A percentile compares a stretch with the other conserved stretches of the same genome.
These are phyloP conservation scores for Formica exsecta DNA, from an alignment of 1,140 invertebrate species.

Conservation along the genomic window DNA sequence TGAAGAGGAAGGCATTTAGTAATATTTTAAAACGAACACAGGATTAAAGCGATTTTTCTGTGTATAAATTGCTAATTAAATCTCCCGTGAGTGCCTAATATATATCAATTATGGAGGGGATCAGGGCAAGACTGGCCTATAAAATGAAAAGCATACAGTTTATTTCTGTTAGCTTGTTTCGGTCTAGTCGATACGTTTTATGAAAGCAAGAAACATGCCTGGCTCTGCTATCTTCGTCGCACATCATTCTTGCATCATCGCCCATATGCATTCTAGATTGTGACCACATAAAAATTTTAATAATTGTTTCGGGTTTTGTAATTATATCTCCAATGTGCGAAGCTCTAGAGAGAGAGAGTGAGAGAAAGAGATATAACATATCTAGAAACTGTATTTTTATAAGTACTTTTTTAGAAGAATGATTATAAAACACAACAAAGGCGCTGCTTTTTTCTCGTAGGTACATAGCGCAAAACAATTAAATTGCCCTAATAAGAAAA, in stretches of 20 bases:
- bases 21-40: slow-evolving; percentile 46
- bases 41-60: slow-evolving; percentile 53
- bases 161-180: slow-evolving; percentile 71
- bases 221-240: slow-evolving; percentile 54
- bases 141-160: slow-evolving; percentile 70
- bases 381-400: slow-evolving; percentile 79
- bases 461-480: slow-evolving; percentile 72
- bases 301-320: slow-evolving; percentile 70
- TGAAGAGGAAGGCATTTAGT: slow-evolving; percentile 82
- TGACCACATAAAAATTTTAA: slow-evolving; percentile 74
- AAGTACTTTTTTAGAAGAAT: slow-evolving; percentile 72
- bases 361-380: slow-evolving; percentile 54
- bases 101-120: slow-evolving; percentile 73
- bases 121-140: slow-evolving; percentile 78
- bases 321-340: slow-evolving; percentile 72
- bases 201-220: slow-evolving; percentile 52
- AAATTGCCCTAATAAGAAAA: slow-evolving; percentile 69
- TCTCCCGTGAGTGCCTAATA: slow-evolving; percentile 71
- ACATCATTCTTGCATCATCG: slow-evolving; percentile 54
- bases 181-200: slow-evolving; percentile 64
- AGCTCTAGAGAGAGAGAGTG: slow-evolving; percentile 36
- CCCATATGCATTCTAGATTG: slow-evolving; percentile 65
- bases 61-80: slow-evolving; percentile 63
- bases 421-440: slow-evolving; percentile 67
- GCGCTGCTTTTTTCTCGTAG: slow-evolving; percentile 22